These are phyloP conservation scores for Camelus bactrianus DNA, from an alignment of 2,113 vertebrate genomes.

Conservation along the genomic window DNA sequence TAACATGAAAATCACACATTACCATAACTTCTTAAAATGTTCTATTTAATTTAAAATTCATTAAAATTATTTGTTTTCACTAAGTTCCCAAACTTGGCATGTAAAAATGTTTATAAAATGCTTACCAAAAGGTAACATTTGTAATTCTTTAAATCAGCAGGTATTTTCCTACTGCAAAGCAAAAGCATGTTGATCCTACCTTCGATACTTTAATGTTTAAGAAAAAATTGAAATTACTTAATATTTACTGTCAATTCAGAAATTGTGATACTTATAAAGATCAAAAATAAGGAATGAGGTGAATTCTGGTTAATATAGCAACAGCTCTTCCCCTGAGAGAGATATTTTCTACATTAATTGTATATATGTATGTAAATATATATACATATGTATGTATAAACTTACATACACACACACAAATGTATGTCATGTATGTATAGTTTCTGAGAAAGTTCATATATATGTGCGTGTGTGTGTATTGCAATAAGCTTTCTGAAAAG, in stretches of 20 bases:
- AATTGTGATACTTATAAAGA: neutral
- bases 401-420: too few relatives aligned
- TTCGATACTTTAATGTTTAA: neutral
- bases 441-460: neutral
- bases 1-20: neutral
- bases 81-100: neutral
- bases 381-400: neutral
- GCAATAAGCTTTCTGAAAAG: neutral
- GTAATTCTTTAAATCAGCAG: neutral
- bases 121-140: constrained; percentile 45
- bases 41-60: constrained; percentile 3
- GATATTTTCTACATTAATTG: neutral
- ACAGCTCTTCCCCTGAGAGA: neutral
- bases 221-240: neutral
- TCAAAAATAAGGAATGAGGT: neutral
- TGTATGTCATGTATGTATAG: neutral
- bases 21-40: neutral
- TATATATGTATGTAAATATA: neutral
- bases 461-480: neutral
- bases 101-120: neutral
- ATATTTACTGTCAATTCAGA: neutral
- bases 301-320: neutral
- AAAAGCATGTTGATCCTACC: neutral
- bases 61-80: neutral
- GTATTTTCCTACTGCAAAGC: neutral